Evolutionary conservation across 1,140 invertebrate species (phyloP), one percentile per base, ranked within the genome.

Genomic region (Tribolium castaneum): DNA sequence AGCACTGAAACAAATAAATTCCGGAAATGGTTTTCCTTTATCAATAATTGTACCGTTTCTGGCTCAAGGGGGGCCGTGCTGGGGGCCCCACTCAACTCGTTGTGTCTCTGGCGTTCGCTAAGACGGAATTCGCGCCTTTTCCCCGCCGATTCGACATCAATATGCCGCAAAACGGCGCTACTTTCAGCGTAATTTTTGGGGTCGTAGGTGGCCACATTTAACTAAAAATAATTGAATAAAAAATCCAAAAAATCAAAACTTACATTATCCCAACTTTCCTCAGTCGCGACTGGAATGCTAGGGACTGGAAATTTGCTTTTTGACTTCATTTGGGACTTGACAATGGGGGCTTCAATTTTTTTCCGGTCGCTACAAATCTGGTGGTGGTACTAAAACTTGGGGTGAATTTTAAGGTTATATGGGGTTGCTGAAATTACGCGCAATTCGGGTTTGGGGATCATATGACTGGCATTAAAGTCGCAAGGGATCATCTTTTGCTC

Each of bases 401-500:
- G 25, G 25, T 30, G 25, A 30, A 30, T 30, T 2, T 5, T 30
- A 6, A 30, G 25, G 25, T 30, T 30, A 30, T 30, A 4, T 30
- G 25, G 6, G 13, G 13, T 6, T 51, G 7, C 4, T 4, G 25
- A 30, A 45, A 45, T 59, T 56, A 75, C 51, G 3, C 13, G 59
- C 7, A 76, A 19, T 71, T 77, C 76, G 4, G 50, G 13, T 54
- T 77, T 62, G 1, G 76, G 76, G 10, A 78, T 34, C 16, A 66
- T 52, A 52, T 78, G 77, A 3, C n/a, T 78, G 22, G 52, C n/a
- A 66, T 78, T 78, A 34, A 78, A 78, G 25, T 78, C 70, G 13
- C 77, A 78, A 10, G 14, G 13, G 2, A 78, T 71, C 12, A 78
- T 50, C 14, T 66, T 62, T 0, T 54, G 19, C 22, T 74, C 71